These are phyloP conservation scores for Tympanoctomys barrerae DNA, from an alignment of 2,797 vertebrate genomes.

Conservation along the genomic window DNA sequence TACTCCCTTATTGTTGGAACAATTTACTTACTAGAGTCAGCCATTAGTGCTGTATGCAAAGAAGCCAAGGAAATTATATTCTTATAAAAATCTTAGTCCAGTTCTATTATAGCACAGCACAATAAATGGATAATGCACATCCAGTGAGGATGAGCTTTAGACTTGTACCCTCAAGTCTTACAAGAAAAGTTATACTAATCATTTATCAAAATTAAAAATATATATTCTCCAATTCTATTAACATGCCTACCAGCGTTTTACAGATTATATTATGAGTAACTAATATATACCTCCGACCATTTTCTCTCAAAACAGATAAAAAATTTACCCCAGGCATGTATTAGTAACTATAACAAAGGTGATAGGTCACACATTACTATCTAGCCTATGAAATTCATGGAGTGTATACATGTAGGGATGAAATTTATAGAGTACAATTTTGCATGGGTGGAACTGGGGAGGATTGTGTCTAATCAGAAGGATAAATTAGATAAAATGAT, in stretches of 20 bases:
- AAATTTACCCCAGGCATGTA: background rate
- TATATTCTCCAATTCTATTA: constrained; percentile 21
- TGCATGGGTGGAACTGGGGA: background rate
- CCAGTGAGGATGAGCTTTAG: background rate
- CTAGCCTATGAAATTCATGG: constrained; percentile 58
- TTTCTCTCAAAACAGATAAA: constrained; percentile 11
- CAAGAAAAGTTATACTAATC: constrained; percentile 1
- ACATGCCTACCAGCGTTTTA: background rate
- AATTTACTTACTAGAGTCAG: constrained; percentile 16
- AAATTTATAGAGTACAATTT: constrained; percentile 41
- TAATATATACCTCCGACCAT: background rate
- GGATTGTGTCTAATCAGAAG: background rate
- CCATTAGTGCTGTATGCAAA: constrained; percentile 53
- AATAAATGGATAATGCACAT: background rate
- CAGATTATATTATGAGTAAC: constrained; percentile 31
- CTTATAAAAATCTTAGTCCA: background rate
- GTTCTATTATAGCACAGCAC: constrained; percentile 37
- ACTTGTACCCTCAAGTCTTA: constrained; percentile 24
- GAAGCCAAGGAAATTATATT: constrained; percentile 57
- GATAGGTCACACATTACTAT: background rate
- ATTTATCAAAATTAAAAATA: constrained; percentile 36
- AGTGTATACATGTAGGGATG: constrained; percentile 67
- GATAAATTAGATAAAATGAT: background rate
- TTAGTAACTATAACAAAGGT: constrained; percentile 16
- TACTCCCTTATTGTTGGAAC: constrained; percentile 17